Conservation (phyloP, 1,140 invertebrate genomes). For the Drosophila quadrilineata region DNA sequence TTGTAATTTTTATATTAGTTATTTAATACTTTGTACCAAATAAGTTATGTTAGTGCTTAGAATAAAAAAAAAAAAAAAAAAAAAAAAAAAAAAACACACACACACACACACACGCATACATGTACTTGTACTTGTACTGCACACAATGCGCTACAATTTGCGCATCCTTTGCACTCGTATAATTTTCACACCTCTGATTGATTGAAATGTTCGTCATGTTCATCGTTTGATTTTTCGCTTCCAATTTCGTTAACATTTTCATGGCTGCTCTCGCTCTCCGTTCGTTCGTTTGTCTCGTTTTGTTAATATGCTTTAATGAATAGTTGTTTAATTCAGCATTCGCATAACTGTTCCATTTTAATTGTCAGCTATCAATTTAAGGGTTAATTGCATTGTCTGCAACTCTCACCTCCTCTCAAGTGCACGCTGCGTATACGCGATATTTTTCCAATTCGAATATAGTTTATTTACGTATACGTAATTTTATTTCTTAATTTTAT, state of each 20-base stretch:
- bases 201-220: conserved; percentile 54
- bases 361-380: conserved; percentile 52
- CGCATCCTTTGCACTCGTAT: conserved; percentile 66
- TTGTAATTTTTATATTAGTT: no score
- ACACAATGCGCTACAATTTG: conserved; percentile 75
- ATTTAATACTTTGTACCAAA: no score
- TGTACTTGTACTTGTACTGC: conserved; percentile 2
- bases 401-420: no score
- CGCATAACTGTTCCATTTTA: conserved; percentile 32
- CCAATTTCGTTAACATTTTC: neutral
- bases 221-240: conserved; percentile 38
- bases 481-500: no score
- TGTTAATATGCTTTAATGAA: conserved; percentile 34
- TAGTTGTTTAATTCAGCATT: conserved; percentile 31
- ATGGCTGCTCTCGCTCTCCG: neutral
- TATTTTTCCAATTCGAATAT: no score
- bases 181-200: conserved; percentile 67
- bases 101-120: neutral
- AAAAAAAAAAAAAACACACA: neutral
- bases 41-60: no score
- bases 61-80: no score
- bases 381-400: no score
- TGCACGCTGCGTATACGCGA: no score
- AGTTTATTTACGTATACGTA: no score
- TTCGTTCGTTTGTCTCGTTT: neutral